phyloP scores from a whole-genome alignment of 53 echinoderm and acorn worm species.

The Echinarachnius parma region DNA sequence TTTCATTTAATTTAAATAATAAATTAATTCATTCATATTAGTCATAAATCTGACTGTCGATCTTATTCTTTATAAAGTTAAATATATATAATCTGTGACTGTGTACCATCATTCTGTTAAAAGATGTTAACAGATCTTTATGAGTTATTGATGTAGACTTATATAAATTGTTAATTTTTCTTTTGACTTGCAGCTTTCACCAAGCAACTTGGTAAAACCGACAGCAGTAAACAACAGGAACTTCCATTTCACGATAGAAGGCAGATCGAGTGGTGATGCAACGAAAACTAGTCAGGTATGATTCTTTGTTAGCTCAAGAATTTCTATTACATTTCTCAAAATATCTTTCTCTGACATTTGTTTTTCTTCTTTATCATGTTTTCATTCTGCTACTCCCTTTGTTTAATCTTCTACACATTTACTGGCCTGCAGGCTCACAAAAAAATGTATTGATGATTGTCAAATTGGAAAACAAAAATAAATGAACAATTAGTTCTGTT shows the following conservation, averaged over 20 bases:
- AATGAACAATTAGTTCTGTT: no score
- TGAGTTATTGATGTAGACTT: no score
- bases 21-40: no score
- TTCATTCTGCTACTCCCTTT: background rate
- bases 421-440: no score
- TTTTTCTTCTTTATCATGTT: background rate
- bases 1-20: no score
- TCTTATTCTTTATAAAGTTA: background rate
- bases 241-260: conserved; percentile 85
- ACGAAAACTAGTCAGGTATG: conserved; percentile 64
- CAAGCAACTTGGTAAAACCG: conserved; percentile 16
- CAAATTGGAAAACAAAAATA: no score
- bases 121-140: background rate
- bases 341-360: no score
- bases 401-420: background rate
- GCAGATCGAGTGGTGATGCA: conserved; percentile 66
- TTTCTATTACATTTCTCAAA: no score
- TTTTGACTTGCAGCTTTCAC: background rate
- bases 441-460: no score
- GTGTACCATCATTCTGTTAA: background rate
- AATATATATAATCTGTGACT: background rate
- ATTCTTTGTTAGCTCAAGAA: no score
- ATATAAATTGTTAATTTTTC: background rate
- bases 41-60: no score
- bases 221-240: conserved; percentile 36